Evolutionary conservation across 2,797 vertebrate genomes (phyloP).

Genomic region (Gadopsis bispinosus): DNA sequence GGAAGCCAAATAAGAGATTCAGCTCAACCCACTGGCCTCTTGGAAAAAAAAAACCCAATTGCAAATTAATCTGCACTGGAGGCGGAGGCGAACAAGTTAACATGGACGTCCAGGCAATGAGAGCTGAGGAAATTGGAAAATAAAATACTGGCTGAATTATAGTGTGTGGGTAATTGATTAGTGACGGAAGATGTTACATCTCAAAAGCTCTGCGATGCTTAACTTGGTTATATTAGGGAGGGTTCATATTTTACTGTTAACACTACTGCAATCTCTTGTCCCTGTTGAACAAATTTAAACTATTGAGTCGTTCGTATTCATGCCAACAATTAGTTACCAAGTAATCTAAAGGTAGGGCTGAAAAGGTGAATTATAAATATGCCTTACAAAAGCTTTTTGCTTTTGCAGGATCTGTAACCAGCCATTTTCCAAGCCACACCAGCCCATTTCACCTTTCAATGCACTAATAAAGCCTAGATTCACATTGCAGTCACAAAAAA

Average conservation of each 20-base stretch:
- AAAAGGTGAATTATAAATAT: background rate
- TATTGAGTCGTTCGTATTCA: background rate
- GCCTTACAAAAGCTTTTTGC: background rate
- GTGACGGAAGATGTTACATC: slow-evolving; percentile 39
- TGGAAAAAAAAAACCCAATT: slow-evolving; percentile 61
- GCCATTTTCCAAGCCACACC: background rate
- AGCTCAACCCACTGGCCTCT: slow-evolving; percentile 47
- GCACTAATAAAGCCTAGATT: background rate
- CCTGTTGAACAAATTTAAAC: background rate
- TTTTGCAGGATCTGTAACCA: background rate
- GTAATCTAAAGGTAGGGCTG: background rate
- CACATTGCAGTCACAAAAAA: background rate
- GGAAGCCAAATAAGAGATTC: slow-evolving; percentile 35
- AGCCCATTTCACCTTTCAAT: background rate
- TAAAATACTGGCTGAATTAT: slow-evolving; percentile 61
- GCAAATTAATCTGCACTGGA: slow-evolving; percentile 55
- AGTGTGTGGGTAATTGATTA: slow-evolving; percentile 43
- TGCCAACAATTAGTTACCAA: too few relatives aligned
- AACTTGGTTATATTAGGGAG: slow-evolving; percentile 5
- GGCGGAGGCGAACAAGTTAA: slow-evolving; percentile 60
- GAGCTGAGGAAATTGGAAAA: slow-evolving; percentile 64
- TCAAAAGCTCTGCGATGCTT: slow-evolving; percentile 28
- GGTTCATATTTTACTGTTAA: slow-evolving; percentile 24
- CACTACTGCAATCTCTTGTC: background rate
- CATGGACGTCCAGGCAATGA: slow-evolving; percentile 57